A percentile compares a stretch with the other conserved stretches of the same genome.
These are phyloP conservation scores for Natator depressus DNA, from an alignment of 2,113 vertebrate genomes.

Conservation along the genomic window DNA sequence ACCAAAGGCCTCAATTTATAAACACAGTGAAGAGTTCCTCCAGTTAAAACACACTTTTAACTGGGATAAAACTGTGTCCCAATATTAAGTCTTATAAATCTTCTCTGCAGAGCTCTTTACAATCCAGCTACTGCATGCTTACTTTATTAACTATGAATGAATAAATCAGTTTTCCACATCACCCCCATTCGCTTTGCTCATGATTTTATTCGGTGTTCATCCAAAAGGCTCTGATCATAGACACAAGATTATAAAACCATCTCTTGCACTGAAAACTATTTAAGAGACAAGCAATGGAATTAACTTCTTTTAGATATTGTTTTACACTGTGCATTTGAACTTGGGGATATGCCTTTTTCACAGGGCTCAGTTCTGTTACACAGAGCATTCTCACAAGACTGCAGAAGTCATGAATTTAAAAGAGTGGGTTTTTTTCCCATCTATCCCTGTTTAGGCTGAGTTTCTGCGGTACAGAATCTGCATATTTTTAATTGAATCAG, in stretches of 20 bases:
- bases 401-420: slow-evolving; percentile 60
- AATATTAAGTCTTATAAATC: slow-evolving; percentile 77
- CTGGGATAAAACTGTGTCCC: slow-evolving; percentile 77
- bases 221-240: slow-evolving; percentile 70
- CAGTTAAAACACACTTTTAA: slow-evolving; percentile 67
- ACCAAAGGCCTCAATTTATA: slow-evolving; percentile 61
- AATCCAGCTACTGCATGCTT: slow-evolving; percentile 78
- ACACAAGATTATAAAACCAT: slow-evolving; percentile 75
- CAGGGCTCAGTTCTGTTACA: slow-evolving; percentile 36
- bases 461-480: not conserved
- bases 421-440: not conserved
- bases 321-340: slow-evolving; percentile 67
- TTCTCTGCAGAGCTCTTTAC: slow-evolving; percentile 74
- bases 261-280: slow-evolving; percentile 65
- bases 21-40: slow-evolving; percentile 61
- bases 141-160: slow-evolving; percentile 74
- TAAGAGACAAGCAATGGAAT: slow-evolving; percentile 63
- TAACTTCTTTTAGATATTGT: slow-evolving; percentile 62
- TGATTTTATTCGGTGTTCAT: slow-evolving; percentile 74
- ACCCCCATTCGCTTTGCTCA: slow-evolving; percentile 60
- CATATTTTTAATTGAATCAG: not conserved
- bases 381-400: slow-evolving; percentile 29
- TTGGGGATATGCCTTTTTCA: slow-evolving; percentile 54
- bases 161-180: slow-evolving; percentile 79
- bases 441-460: not conserved